Evolutionary conservation across 2,113 vertebrate species (phyloP), one percentile per base, ranked within the genome.

Genomic region (Mus musculus): DNA sequence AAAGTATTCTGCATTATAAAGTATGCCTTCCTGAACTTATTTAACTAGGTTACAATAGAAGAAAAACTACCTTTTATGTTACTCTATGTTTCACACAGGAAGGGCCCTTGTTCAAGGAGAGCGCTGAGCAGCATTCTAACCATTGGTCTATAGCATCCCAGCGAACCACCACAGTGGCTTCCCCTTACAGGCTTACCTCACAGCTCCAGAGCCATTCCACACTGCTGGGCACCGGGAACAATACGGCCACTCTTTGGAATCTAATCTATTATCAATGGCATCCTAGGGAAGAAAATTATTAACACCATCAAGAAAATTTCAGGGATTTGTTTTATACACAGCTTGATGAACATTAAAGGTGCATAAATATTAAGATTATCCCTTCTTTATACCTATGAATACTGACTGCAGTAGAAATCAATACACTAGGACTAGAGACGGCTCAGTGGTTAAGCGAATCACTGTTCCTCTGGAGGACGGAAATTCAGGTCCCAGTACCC

Each of bases 201-300:
- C 99, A 88, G 99, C 99, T 85, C 99, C 99, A 5, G 99, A 99
- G 49, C 99, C 99, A 61, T 99, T 99, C 99, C 99, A 99, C 3
- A 99, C 98, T 75, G 99, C 99, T 69, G 99, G 99, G 96, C 98
- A 99, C 89, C 99, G 99, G 1, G 99, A 99, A 98, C 98, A 99
- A 80, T 99, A 99, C 0, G 99, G 99, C 99, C 99, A 99, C 7
- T 99, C 99, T 97, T 95, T 99, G 67, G 99, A 98, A 96, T 99
- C 99, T 95, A 99, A 98, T 97, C 99, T 99, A 98, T 99, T 99
- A 96, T 99, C 99, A 95, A 99, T 99, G 39, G 99, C 99, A 98
- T 99, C 99, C 99, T 99, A 94, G 52, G 94, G 49, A 65, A 82
- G 95, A 96, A 97, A 96, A 93, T 87, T 96, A 3, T 39, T 22